Evolutionary conservation across 1,140 invertebrate species (phyloP), one percentile per base, ranked within the genome.

Genomic region (Vanessa tameamea): DNA sequence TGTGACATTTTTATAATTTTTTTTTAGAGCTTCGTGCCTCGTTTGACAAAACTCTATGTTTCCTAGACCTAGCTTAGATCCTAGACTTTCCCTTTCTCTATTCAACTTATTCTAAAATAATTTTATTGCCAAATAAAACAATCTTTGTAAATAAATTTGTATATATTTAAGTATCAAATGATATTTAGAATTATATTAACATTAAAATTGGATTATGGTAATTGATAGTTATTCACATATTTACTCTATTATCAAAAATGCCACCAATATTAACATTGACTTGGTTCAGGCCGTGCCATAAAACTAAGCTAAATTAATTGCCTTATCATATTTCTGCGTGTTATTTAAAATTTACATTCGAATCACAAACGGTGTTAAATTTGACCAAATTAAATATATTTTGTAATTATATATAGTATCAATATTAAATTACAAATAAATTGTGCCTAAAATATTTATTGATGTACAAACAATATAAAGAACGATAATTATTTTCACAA

Each of bases 61-160:
- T 16, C 20, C 43, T 47, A 57, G 61, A 31, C 61, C 61, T 74
- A 74, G 65, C 66, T 64, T 74, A 74, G 61, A 55, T 68, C 51
- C 37, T 72, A 72, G 71, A 67, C 66, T 68, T 68, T 65, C 64
- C 55, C 65, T 67, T 37, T 67, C 43, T 65, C 57, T 73, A 47
- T 59, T 68, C 47, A 48, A 48, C 71, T 73, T 61, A 26, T 31
- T 48, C 47, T 73, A 63, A 73, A 47, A 63, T 73, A 73, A 63
- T 73, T 67, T 73, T 67, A 73, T 73, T 67, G 72, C 72, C 72
- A 73, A 73, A 72, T 72, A 66, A 72, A 50, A 50, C 8, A 68
- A 68, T 73, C 47, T 63, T 63, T 68, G 72, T 73, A 73, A 31
- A 72, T 72, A 72, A 66, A 48, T 31, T 72, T 23, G 47, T 37